Evolutionary conservation across 2,888 invertebrate species (phyloP).

Genomic region (Atethmia centrago): DNA sequence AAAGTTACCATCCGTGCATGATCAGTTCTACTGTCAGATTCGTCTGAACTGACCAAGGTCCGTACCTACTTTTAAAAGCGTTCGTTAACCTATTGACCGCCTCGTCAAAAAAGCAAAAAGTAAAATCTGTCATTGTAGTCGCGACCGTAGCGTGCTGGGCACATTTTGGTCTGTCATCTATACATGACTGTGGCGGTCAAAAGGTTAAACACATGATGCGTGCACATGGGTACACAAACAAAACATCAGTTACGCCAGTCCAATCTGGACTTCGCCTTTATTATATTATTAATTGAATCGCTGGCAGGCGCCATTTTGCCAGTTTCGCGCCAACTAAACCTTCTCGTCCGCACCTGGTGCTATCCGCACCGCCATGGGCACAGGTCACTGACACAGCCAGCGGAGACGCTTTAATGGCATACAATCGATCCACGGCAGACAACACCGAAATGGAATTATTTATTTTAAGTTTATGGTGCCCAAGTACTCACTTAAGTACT

Average conservation of each 20-base stretch:
- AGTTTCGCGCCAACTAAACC: constrained; percentile 4
- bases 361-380: constrained; percentile 25
- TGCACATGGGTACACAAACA: background rate
- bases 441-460: constrained; percentile 43
- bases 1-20: background rate
- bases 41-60: background rate
- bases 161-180: too few relatives aligned
- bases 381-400: constrained; percentile 60
- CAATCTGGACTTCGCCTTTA: too few relatives aligned
- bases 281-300: background rate
- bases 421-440: constrained; percentile 59
- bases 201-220: too few relatives aligned
- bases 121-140: too few relatives aligned
- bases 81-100: too few relatives aligned
- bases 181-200: too few relatives aligned
- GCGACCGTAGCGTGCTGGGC: too few relatives aligned
- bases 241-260: background rate
- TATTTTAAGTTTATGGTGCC: constrained; percentile 32
- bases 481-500: constrained; percentile 14
- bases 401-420: constrained; percentile 36
- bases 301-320: background rate
- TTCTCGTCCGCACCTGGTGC: constrained; percentile 23
- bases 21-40: background rate
- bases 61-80: background rate
- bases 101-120: too few relatives aligned